These are phyloP conservation scores for Limnodromus scolopaceus DNA, from an alignment of 2,797 vertebrate genomes.

Conservation along the genomic window DNA sequence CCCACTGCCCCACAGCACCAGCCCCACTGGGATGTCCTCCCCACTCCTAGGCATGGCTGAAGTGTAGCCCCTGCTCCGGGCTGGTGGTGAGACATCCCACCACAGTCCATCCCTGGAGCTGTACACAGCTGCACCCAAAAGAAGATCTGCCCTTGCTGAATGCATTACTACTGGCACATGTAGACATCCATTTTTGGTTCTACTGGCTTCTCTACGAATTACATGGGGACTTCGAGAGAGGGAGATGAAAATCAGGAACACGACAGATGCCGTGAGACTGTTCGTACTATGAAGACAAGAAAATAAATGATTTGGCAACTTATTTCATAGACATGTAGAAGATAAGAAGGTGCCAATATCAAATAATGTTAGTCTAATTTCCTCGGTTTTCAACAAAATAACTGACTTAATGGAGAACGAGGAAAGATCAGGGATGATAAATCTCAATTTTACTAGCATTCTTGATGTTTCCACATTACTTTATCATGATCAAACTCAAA, in stretches of 20 bases:
- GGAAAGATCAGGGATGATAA: not conserved
- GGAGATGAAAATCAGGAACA: slow-evolving; percentile 14
- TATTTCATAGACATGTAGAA: not conserved
- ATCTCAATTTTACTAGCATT: not conserved
- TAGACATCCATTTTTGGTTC: not conserved
- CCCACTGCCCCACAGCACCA: not conserved
- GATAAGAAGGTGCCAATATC: not conserved
- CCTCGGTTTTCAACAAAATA: not conserved
- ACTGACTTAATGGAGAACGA: not conserved
- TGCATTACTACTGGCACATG: not conserved
- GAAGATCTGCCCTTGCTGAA: not conserved
- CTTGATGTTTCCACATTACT: not conserved
- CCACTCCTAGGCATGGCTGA: not conserved
- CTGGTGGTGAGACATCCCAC: not conserved
- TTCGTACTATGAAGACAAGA: not conserved
- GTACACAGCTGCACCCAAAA: not conserved
- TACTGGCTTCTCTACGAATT: not conserved
- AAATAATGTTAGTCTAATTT: not conserved
- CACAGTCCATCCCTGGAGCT: not conserved
- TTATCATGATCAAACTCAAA: not conserved
- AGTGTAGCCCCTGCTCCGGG: not conserved
- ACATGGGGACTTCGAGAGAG: not conserved
- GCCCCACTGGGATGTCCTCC: not conserved
- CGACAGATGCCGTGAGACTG: not conserved
- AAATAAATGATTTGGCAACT: slow-evolving; percentile 9